phyloP scores from a whole-genome alignment of 2,797 vertebrate genomes.

The Neosilurus hyrtlii region DNA sequence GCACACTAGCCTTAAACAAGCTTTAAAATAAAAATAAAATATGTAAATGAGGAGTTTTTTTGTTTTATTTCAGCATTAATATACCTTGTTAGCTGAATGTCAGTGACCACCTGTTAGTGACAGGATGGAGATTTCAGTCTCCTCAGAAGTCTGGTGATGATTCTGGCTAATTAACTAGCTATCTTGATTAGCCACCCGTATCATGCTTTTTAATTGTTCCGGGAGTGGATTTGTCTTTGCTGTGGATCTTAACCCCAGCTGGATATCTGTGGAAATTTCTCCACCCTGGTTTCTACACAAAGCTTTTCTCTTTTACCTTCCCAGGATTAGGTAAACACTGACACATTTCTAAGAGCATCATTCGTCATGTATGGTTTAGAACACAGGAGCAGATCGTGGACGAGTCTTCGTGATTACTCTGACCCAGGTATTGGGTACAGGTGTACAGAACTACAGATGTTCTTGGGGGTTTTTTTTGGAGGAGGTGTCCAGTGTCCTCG shows the following conservation, averaged over 20 bases:
- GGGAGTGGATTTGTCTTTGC: neutral
- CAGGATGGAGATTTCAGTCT: constrained; percentile 5
- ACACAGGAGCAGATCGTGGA: too few species aligned
- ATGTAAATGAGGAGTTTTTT: neutral
- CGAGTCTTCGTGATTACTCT: too few species aligned
- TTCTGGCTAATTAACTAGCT: neutral
- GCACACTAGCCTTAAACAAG: neutral
- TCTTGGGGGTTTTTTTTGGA: too few species aligned
- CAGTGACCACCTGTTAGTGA: constrained; percentile 50
- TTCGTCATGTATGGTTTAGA: too few species aligned
- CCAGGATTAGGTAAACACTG: neutral
- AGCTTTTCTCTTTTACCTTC: neutral
- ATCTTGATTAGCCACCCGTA: neutral
- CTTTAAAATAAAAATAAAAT: neutral
- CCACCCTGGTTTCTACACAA: neutral
- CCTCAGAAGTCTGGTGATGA: neutral
- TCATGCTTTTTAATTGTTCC: too few species aligned
- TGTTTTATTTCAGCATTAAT: neutral
- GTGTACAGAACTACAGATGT: too few species aligned
- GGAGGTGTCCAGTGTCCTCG: too few species aligned
- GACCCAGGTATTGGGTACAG: too few species aligned
- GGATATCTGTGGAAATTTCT: neutral
- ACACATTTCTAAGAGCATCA: too few species aligned
- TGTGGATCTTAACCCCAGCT: neutral
- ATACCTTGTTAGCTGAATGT: constrained; percentile 12